phyloP scores from a whole-genome alignment of 2,113 vertebrate species.

The Crotalus tigris region DNA sequence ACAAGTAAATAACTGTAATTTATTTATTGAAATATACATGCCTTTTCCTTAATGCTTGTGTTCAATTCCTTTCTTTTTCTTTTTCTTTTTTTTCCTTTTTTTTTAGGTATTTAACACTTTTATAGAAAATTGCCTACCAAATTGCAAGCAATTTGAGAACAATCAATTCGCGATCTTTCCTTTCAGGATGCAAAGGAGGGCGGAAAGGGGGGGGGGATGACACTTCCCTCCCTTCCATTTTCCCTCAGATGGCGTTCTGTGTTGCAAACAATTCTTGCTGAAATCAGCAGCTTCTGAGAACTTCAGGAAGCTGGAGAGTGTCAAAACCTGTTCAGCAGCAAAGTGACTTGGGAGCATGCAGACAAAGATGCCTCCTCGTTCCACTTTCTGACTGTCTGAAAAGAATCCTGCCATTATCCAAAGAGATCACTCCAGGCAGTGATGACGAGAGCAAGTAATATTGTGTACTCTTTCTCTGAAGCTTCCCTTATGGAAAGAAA shows the following conservation, averaged over 20 bases:
- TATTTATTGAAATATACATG: constrained; percentile 35
- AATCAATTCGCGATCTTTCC: constrained; percentile 60
- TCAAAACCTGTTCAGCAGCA: constrained; percentile 63
- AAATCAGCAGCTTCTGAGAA: constrained; percentile 67
- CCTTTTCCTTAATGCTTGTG: constrained; percentile 22
- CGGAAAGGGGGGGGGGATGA: constrained; percentile 22
- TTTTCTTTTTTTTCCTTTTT: not conserved
- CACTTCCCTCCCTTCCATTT: constrained; percentile 63
- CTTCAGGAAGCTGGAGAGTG: constrained; percentile 69
- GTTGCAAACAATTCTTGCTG: constrained; percentile 64
- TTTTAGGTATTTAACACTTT: constrained; percentile 23
- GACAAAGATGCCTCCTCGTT: constrained; percentile 49
- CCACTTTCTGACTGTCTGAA: constrained; percentile 51
- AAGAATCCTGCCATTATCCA: constrained; percentile 50
- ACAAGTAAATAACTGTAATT: constrained; percentile 33
- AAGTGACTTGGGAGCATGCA: constrained; percentile 60
- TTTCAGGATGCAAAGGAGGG: constrained; percentile 60
- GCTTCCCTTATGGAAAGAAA: constrained; percentile 23
- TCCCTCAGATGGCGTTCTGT: constrained; percentile 60
- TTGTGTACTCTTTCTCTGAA: constrained; percentile 49
- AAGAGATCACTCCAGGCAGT: constrained; percentile 30
- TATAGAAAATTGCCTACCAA: constrained; percentile 39
- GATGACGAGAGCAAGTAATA: constrained; percentile 39
- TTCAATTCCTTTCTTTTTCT: constrained; percentile 13
- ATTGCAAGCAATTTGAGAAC: constrained; percentile 56